Percentiles rank a stretch among this genome's conserved stretches.
These are phyloP conservation scores for Gari tellinella DNA, from an alignment of 2,888 invertebrate genomes.

Conservation along the genomic window DNA sequence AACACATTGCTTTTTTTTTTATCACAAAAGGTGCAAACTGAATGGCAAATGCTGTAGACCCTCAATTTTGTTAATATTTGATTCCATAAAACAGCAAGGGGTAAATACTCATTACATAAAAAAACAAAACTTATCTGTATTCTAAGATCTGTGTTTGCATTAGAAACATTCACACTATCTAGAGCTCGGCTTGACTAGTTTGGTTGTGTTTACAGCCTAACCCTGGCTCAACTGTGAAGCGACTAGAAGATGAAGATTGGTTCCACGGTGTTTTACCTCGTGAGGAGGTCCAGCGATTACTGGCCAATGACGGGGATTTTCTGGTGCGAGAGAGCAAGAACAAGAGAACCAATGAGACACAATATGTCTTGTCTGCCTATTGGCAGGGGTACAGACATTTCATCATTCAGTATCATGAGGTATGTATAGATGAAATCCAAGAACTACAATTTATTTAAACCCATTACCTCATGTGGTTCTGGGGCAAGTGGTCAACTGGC, in stretches of 20 bases:
- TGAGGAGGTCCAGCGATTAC: slow-evolving; percentile 96
- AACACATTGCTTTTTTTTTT: too few species aligned
- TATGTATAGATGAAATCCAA: slow-evolving; percentile 85
- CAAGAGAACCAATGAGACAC: slow-evolving; percentile 86
- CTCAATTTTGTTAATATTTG: too few species aligned
- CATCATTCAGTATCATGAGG: slow-evolving; percentile 98
- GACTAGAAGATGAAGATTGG: slow-evolving; percentile 93
- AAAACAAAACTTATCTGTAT: too few species aligned
- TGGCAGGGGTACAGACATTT: slow-evolving; percentile 99
- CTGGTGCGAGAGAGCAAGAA: slow-evolving; percentile 92
- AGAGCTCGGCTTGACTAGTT: neutral
- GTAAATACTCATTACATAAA: too few species aligned
- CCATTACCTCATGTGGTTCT: too few species aligned
- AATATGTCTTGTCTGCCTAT: slow-evolving; percentile 96
- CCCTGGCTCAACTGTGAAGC: slow-evolving; percentile 16
- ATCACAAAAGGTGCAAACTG: too few species aligned
- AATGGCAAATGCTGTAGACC: too few species aligned
- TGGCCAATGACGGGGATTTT: slow-evolving; percentile 97
- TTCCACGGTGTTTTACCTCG: slow-evolving; percentile 98
- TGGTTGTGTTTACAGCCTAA: neutral
- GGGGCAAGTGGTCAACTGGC: too few species aligned
- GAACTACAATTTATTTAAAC: too few species aligned
- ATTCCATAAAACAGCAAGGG: too few species aligned
- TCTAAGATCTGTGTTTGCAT: too few species aligned
- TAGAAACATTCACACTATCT: neutral